Evolutionary conservation across 2,113 vertebrate species (phyloP), one percentile per base, ranked within the genome.

Genomic region (Pollachius pollachius): DNA sequence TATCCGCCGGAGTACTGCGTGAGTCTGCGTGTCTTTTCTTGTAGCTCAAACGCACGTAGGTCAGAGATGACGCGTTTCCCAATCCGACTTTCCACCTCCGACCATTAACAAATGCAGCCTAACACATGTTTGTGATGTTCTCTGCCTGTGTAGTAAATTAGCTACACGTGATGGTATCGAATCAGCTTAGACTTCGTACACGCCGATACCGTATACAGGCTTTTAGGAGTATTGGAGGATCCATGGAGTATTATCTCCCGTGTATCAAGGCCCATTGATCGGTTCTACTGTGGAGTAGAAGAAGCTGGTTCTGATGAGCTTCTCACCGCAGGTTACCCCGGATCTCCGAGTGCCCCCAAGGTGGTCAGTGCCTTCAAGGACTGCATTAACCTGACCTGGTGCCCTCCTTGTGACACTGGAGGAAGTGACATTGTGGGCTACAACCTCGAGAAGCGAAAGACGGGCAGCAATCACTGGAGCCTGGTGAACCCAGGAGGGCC

Each of bases 371-470:
- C 91, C 75, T 94, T 88, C 81, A 95, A 87, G 78, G 89, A 92
- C 68, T 84, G 81, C 65, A 89, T 97, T 73, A 92, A 87, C 1
- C 84, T 97, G 65, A 18, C 83, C 5, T 98, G 96, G 96, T 74
- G 68, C 15, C 74, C 88, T 4, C 96, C 96, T 4, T 70, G 18
- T 69, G 93, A 93, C 81, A 90, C 89, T 0, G 92, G 94, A 64
- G 90, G 89, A 0, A 89, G 91, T 73, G 89, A 78, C 69, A 92
- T 97, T 65, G 64, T 92, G 58, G 95, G 96, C 18, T 97, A 97
- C 75, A 77, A 93, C 0, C 13, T 96, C 57, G 95, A 98, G 76
- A 97, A 95, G 70, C 91, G 94, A 67, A 96, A 95, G 87, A 94
- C 90, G 71, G 95, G 96, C 0, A 94, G 92, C 17, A 88, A 79